Conservation (phyloP, 2,888 invertebrate genomes). For the Andrena trimmerana region DNA sequence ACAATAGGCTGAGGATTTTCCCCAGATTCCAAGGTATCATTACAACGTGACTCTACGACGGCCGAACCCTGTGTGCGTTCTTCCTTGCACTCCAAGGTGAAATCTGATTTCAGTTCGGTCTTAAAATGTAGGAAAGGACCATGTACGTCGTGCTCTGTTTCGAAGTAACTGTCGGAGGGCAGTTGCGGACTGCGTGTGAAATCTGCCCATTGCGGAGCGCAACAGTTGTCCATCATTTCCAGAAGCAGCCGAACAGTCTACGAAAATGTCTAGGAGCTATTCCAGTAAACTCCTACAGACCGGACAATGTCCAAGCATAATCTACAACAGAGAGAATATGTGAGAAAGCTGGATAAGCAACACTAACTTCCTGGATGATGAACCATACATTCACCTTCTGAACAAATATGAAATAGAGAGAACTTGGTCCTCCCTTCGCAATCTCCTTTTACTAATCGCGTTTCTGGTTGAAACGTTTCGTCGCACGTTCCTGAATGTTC, state of each 20-base stretch:
- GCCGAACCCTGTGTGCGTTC: background rate
- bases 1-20: constrained; percentile 65
- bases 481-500: too few relatives aligned
- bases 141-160: background rate
- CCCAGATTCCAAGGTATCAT: constrained; percentile 62
- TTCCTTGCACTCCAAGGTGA: background rate
- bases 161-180: background rate
- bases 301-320: background rate
- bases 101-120: background rate
- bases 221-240: background rate
- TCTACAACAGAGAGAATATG: background rate
- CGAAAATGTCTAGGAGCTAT: background rate
- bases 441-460: too few relatives aligned
- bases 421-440: too few relatives aligned
- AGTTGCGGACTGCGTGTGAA: background rate
- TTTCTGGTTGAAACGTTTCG: too few relatives aligned
- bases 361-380: too few relatives aligned
- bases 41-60: constrained; percentile 20
- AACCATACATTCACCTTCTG: too few relatives aligned
- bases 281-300: background rate
- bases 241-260: background rate
- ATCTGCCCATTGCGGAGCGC: constrained; percentile 3
- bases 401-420: too few relatives aligned
- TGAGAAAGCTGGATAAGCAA: background rate
- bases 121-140: background rate